A percentile compares a stretch with the other conserved stretches of the same genome.
These are phyloP conservation scores for Plemyria rubiginata DNA, from an alignment of 2,888 invertebrate genomes.

Conservation along the genomic window DNA sequence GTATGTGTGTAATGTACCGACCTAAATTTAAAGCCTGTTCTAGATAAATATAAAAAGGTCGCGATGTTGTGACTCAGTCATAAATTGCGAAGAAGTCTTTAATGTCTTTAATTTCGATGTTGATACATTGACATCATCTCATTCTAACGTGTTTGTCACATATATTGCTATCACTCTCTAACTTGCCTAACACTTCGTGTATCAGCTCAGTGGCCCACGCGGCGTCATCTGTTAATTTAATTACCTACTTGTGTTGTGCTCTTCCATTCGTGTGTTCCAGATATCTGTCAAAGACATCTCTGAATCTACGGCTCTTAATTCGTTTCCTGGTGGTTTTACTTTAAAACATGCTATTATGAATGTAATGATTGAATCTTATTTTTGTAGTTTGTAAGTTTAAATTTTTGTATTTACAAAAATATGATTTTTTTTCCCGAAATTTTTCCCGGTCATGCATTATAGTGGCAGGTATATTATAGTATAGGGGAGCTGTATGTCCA, in stretches of 20 bases:
- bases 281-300: constrained; percentile 34
- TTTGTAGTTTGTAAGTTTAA: too few relatives aligned
- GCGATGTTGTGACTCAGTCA: constrained; percentile 64
- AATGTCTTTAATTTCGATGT: constrained; percentile 56
- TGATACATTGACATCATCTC: constrained; percentile 66
- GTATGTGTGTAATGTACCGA: constrained; percentile 20
- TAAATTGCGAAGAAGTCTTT: constrained; percentile 59
- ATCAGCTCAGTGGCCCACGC: constrained; percentile 62
- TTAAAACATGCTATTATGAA: background rate
- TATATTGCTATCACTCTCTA: constrained; percentile 63
- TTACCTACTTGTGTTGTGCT: constrained; percentile 64
- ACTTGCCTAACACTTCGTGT: constrained; percentile 55
- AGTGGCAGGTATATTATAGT: too few relatives aligned
- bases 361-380: too few relatives aligned
- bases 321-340: background rate
- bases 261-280: constrained; percentile 51
- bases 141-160: constrained; percentile 53
- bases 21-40: constrained; percentile 42
- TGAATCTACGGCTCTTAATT: constrained; percentile 2
- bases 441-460: too few relatives aligned
- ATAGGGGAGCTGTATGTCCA: too few relatives aligned
- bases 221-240: constrained; percentile 76
- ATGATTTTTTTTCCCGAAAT: too few relatives aligned
- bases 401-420: too few relatives aligned
- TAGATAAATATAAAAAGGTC: constrained; percentile 54